Evolutionary conservation across 2,888 invertebrate species (phyloP), one percentile per base, ranked within the genome.

Genomic region (Mesoligia furuncula): DNA sequence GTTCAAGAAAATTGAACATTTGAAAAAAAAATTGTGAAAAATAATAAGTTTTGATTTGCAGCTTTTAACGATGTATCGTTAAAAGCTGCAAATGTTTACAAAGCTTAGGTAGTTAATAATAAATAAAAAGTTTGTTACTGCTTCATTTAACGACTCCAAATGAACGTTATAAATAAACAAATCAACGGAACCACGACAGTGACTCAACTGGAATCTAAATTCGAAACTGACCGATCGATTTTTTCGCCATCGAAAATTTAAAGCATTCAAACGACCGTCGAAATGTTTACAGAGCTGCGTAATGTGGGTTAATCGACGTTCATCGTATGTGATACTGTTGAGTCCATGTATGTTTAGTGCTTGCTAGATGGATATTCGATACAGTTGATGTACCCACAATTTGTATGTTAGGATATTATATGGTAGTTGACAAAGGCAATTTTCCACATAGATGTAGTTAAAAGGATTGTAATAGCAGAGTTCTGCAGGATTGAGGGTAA

Each of bases 251-350:
- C 72, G 66, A 69, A 36, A 17, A 59, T 68, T 24, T 68, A 69
- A 48, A 57, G 77, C 81, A 51, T 72, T 78, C 82, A 81, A 83
- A 83, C 84, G 81, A 67, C 70, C 73, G 67, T 67, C 62, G 78
- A 75, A 88, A 89, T 90, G 87, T 91, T 90, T 87, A 87, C 85
- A 31, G 31, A 71, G 61, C 65, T n/a, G 54, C 0, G 85, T 85
- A 83, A 91, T 91, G 83, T 88, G 80, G 91, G 90, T 90, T 90
- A 90, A 90, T 90, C 87, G 88, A 83, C 75, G 69, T 61, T 71
- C 68, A 75, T 66, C 39, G 73, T 15, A 64, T 61, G 65, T n/a
- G 57, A 70, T 83, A 75, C 68, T 75, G 54, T 71, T 77, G 61
- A 36, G 27, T 45, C 54, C 36, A 5, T 62, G 39, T 62, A 24